Evolutionary conservation across 2,113 vertebrate species (phyloP).

Genomic region (Grus americana): DNA sequence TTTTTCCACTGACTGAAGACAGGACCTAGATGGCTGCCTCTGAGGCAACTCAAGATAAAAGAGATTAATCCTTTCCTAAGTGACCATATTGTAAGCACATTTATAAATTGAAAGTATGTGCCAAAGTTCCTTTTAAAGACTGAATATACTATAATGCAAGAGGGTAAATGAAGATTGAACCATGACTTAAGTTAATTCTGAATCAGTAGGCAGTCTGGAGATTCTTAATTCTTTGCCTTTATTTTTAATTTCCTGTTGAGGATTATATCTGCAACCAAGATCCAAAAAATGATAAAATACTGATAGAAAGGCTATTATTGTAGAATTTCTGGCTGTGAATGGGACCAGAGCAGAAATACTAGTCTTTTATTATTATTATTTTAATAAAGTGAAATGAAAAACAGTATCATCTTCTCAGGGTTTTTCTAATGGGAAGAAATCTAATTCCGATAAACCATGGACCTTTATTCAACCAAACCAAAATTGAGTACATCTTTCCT

Average conservation of each 20-base stretch:
- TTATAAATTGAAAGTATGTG: background rate
- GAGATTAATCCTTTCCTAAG: background rate
- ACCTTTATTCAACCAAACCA: background rate
- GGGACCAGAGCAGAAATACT: background rate
- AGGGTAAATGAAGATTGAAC: background rate
- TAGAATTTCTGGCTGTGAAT: background rate
- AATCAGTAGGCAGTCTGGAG: background rate
- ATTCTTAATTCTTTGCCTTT: background rate
- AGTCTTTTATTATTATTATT: background rate
- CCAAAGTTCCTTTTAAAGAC: background rate
- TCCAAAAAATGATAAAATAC: background rate
- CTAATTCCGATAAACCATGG: background rate
- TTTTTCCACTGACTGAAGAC: background rate
- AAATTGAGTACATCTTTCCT: background rate
- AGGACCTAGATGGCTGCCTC: background rate
- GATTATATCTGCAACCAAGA: background rate
- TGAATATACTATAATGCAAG: background rate
- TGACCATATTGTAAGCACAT: background rate
- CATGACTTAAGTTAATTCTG: background rate
- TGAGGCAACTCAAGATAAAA: background rate
- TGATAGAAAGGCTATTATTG: background rate
- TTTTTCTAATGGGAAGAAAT: background rate
- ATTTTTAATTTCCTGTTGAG: slow-evolving; percentile 27
- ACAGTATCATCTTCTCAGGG: background rate
- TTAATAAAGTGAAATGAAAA: background rate